Percentiles rank a stretch among this genome's conserved stretches.
These are phyloP conservation scores for Melieria omissa DNA, from an alignment of 2,888 invertebrate genomes.

Conservation along the genomic window DNA sequence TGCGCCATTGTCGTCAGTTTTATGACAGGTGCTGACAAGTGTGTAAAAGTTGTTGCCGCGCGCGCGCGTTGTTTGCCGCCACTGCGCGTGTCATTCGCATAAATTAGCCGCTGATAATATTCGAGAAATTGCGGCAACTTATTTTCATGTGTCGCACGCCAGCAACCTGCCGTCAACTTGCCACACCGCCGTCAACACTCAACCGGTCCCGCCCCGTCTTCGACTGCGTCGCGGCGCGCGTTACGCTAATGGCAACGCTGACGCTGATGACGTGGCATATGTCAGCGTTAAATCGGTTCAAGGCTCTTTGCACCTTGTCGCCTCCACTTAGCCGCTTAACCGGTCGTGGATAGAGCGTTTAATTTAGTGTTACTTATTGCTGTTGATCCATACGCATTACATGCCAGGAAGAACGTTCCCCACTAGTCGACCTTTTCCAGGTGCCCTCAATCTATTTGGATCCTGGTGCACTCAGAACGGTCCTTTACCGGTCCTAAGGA, in stretches of 20 bases:
- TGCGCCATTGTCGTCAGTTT: slow-evolving; percentile 41
- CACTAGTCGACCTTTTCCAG: too few relatives aligned
- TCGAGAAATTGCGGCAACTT: background rate
- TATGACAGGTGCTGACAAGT: slow-evolving; percentile 6
- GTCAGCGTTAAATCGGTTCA: background rate
- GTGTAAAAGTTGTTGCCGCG: background rate
- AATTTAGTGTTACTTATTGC: too few relatives aligned
- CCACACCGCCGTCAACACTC: background rate
- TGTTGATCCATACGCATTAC: too few relatives aligned
- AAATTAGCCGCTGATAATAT: background rate
- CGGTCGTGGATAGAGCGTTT: too few relatives aligned
- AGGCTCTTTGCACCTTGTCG: background rate
- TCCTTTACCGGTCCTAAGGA: too few relatives aligned
- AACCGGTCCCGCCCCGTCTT: background rate
- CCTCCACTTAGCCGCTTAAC: too few relatives aligned
- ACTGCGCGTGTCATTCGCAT: background rate
- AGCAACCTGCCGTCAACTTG: background rate
- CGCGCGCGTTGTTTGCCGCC: background rate
- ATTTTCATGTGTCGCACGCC: background rate
- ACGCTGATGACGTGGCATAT: background rate
- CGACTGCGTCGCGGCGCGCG: background rate
- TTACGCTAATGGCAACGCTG: background rate
- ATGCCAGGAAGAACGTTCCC: too few relatives aligned
- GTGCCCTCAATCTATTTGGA: too few relatives aligned
- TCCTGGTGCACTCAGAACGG: too few relatives aligned